Base-by-base conservation (phyloP, 2,797 vertebrate species). In the Danio aesculapii region DNA sequence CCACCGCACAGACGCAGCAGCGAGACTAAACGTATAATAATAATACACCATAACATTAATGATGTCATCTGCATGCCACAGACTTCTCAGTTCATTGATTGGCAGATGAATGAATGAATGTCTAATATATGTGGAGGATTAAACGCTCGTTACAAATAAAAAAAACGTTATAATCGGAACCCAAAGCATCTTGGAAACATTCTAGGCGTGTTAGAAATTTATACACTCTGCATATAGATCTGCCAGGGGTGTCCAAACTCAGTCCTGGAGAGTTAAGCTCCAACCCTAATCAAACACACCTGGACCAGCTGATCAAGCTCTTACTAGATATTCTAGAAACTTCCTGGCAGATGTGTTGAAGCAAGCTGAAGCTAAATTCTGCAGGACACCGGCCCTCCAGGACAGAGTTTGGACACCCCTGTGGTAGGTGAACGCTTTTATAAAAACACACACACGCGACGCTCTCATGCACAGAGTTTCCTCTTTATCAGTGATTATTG, bases 71-170 rank as follows among this genome's bases (percentile, higher is more conserved):
- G 63, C 44, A 39, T 55, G 64, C 10, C 41, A 69, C 53, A 69
- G 21, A 39, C 19, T 41, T 50, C 70, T 4, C n/a, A 50, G 61
- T 59, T 30, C 9, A 21, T 16, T 62, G 66, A 70, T 70, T 70
- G 77, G 66, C 77, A 79, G 66, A 62, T 30, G 30, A 30, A 30
- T 70, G 58, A 8, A 79, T 79, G 46, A 70, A 79, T 44, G 57
- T 79, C 66, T 70, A 52, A 70, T 79, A 79, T 49, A 61, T 52
- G 55, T 61, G 0, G 19, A 41, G 57, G 57, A 74, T 61, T 79
- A 61, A 39, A 69, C 16, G 21, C 66, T 49, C 16, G 11, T 69
- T 69, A 30, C 30, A 30, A 30, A 30, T 30, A 30, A 30, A 30
- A 79, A 79, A 78, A 78, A 62, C 57, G 3, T 30, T 64, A 52